Conservation (phyloP, 2,113 vertebrate species). For the Symphodus melops region DNA sequence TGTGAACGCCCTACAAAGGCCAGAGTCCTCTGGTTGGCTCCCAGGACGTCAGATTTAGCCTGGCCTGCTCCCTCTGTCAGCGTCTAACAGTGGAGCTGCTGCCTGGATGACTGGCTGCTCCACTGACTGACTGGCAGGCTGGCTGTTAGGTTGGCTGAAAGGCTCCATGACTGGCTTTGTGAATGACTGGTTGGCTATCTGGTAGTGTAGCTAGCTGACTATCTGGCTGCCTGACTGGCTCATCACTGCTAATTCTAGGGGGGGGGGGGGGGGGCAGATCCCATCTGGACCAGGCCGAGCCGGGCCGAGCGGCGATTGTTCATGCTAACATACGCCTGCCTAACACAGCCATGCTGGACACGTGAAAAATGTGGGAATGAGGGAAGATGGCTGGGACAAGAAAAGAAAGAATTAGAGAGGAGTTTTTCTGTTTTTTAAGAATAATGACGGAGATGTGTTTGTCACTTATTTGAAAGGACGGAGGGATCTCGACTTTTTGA, state of each 20-base stretch:
- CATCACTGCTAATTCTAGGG: conserved; percentile 40
- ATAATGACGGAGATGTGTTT: conserved; percentile 47
- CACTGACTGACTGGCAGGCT: conserved; percentile 64
- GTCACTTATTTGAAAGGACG: conserved; percentile 51
- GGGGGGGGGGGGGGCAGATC: conserved; percentile 24
- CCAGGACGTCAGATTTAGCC: conserved; percentile 70
- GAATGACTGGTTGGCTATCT: conserved; percentile 73
- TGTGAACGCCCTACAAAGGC: conserved; percentile 74
- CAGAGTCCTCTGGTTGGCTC: conserved; percentile 75
- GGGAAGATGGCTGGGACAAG: conserved; percentile 32
- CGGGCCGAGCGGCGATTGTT: conserved; percentile 60
- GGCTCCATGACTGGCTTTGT: conserved; percentile 63
- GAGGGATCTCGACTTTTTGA: conserved; percentile 51
- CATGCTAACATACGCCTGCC: conserved; percentile 65
- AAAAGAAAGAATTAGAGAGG: conserved; percentile 36
- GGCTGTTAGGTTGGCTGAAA: conserved; percentile 60
- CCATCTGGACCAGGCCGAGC: conserved; percentile 70
- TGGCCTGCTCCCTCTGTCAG: conserved; percentile 69
- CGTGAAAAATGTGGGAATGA: conserved; percentile 59
- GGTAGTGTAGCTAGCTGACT: conserved; percentile 68
- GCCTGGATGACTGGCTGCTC: conserved; percentile 68
- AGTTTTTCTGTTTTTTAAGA: conserved; percentile 44
- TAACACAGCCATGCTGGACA: conserved; percentile 44
- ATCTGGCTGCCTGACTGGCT: conserved; percentile 58
- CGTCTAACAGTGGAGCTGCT: conserved; percentile 62